Base-by-base conservation (phyloP, 2,888 invertebrate species). In the Physocephala rufipes region DNA sequence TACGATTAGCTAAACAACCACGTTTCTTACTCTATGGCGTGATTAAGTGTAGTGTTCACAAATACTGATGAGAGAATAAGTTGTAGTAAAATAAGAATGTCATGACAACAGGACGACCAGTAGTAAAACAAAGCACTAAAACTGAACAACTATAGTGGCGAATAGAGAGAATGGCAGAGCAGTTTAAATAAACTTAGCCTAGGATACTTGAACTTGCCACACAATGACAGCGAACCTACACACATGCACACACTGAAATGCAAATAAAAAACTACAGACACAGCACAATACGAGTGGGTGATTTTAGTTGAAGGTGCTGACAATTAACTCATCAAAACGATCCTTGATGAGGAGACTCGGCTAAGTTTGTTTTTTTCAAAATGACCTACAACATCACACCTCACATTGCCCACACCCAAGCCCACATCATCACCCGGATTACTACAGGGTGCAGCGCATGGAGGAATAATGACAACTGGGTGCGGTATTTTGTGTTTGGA, bases 121-220 rank as follows among this genome's bases (percentile, higher is more conserved):
- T 49, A 62, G 26, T 51, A 36, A 36, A 36, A 36, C 36, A 36
- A 36, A 36, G 36, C 36, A 36, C 36, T 36, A 36, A 36, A 36
- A 36, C 36, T n/a, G 36, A 36, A 36, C 36, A 36, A 36, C 36
- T 7, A 36, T 36, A 36, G 9, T 9, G 9, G 36, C 36, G 5
- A n/a, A n/a, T n/a, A n/a, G n/a, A 45, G 43, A 49, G 21, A 13
- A 28, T 5, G 28, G 2, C 16, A 26, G 24, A 24, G 26, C 28
- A 47, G 30, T 59, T 47, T 49, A 26, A 59, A 59, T 49, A 21
- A 59, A 67, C 67, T 43, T 58, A 59, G 30, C 59, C 67, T 26
- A 28, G 24, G 51, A 68, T 68, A 68, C 68, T 68, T 68, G 68
- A 68, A 68, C 68, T 68, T 68, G 68, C 51, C 30, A 51, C 53